phyloP scores from a whole-genome alignment of 2,888 invertebrate species.

The Pterostichus madidus region DNA sequence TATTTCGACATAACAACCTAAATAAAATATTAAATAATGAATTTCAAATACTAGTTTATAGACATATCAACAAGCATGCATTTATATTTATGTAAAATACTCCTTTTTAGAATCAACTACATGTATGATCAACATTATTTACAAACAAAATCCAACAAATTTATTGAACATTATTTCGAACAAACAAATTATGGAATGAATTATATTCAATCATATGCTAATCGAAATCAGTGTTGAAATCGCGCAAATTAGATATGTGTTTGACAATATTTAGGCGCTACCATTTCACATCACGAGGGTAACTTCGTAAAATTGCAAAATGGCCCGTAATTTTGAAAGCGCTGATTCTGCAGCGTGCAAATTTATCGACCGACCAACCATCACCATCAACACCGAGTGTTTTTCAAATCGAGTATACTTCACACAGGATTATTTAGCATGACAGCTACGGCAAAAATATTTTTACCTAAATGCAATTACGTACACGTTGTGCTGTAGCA shows the following conservation, averaged over 20 bases:
- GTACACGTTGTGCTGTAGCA: neutral
- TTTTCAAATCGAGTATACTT: constrained; percentile 60
- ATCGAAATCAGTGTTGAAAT: constrained; percentile 31
- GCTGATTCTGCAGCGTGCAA: constrained; percentile 33
- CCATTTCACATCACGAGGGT: constrained; percentile 5
- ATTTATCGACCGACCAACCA: constrained; percentile 41
- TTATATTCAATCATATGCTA: constrained; percentile 29
- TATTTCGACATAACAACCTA: too few species aligned
- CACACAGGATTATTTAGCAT: constrained; percentile 59
- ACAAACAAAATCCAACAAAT: constrained; percentile 30
- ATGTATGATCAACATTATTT: neutral
- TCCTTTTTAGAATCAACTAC: neutral
- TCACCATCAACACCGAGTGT: constrained; percentile 48
- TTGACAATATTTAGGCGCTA: constrained; percentile 16
- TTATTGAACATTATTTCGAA: constrained; percentile 16
- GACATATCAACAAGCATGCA: too few species aligned
- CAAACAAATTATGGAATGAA: constrained; percentile 32
- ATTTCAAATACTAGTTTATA: too few species aligned
- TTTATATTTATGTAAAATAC: too few species aligned
- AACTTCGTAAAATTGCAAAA: constrained; percentile 49
- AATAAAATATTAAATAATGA: too few species aligned
- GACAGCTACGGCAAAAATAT: constrained; percentile 50
- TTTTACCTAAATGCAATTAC: constrained; percentile 42
- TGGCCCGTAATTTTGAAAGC: constrained; percentile 49
- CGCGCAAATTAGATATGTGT: constrained; percentile 33